These are phyloP conservation scores for Nymphicus hollandicus DNA, from an alignment of 2,113 vertebrate genomes.

Conservation along the genomic window DNA sequence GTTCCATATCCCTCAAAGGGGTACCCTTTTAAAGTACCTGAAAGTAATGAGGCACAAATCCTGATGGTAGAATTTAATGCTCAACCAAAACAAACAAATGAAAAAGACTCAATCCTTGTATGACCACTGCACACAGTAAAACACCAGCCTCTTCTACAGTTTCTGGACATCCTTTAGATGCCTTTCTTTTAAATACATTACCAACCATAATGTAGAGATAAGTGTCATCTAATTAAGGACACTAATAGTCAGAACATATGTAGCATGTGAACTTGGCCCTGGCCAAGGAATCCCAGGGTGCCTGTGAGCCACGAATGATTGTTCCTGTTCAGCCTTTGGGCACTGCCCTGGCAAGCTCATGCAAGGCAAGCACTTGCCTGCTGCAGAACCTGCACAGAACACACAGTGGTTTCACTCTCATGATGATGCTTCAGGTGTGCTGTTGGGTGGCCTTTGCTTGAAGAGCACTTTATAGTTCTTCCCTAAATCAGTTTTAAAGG, in stretches of 20 bases:
- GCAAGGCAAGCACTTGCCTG: no score
- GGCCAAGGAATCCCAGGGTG: neutral
- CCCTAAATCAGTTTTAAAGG: neutral
- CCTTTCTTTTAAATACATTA: neutral
- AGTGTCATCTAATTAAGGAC: neutral
- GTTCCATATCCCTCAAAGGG: neutral
- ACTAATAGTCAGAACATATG: neutral
- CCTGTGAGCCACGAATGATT: neutral
- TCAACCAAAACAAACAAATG: neutral
- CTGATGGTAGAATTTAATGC: neutral
- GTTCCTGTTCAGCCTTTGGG: neutral
- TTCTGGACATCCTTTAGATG: neutral
- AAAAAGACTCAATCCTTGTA: neutral
- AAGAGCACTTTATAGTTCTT: neutral
- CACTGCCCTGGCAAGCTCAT: fast-evolving
- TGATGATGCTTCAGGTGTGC: neutral
- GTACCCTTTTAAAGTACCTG: neutral
- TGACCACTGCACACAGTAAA: neutral
- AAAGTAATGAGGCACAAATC: neutral
- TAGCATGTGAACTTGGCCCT: neutral
- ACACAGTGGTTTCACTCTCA: fast-evolving
- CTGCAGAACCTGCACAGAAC: neutral
- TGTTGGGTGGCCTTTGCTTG: neutral
- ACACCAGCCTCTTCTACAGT: neutral
- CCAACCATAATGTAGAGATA: neutral